Evolutionary conservation across 2,113 vertebrate genomes (phyloP), one percentile per base, ranked within the genome.

Genomic region (Pyrgilauda ruficollis): DNA sequence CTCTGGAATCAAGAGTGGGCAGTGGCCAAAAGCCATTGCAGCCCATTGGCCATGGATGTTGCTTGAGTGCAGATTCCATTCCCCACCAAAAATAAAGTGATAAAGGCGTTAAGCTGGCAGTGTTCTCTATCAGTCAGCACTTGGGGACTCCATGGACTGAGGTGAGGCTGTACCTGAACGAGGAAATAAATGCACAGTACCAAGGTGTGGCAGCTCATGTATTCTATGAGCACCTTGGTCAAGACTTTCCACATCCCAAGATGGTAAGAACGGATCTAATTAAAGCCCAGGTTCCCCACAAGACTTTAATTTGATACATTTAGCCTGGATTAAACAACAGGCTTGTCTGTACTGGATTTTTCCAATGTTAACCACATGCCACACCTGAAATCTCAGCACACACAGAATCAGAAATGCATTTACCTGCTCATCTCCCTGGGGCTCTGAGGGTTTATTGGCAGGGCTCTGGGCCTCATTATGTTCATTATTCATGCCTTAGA

Each of bases 261-360:
- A 22, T 5, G 41, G 91, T 84, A 89, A 93, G 74, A 89, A 72
- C 1, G 0, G 77, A 39, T 62, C 84, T 96, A 94, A 96, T 96
- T 89, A 94, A 87, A 93, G 89, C 87, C 87, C 28, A 75, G 84
- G n/a, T 79, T 85, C 74, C 44, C 76, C 73, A 68, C 49, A 95
- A 94, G 61, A 90, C 88, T 94, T 94, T 94, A 95, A 93, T 94
- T 94, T 89, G 87, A 93, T 84, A 78, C 79, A 68, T 88, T 84
- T 69, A 92, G 61, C 68, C 47, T 86, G 83, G 83, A 86, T 96
- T 87, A 96, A 96, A 91, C 15, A 24, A 52, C 80, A 72, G 92
- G 76, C 96, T 93, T 96, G 93, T 95, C 94, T 93, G 77, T 56
- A 96, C 93, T 95, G 80, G 93, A 87, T 88, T 95, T 69, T 89